Conservation (phyloP, 35 echinoderm and acorn worm genomes). For the Chiridota heheva region DNA sequence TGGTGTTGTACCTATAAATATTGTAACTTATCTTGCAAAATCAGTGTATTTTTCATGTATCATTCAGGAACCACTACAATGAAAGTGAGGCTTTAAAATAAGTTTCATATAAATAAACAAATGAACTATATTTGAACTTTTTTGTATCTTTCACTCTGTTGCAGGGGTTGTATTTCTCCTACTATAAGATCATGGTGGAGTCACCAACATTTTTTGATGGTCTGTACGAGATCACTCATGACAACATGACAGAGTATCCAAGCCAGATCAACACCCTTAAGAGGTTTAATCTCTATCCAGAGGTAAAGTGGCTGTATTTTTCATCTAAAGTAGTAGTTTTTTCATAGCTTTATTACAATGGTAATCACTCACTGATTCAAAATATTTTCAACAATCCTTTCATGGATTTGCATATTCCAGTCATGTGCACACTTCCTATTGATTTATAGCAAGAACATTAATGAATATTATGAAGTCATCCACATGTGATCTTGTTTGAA, state of each 20-base stretch:
- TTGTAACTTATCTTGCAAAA: too few species aligned
- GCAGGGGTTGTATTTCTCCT: constrained; percentile 96
- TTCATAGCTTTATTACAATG: neutral
- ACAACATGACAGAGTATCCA: constrained; percentile 87
- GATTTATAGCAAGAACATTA: neutral
- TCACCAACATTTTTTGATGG: constrained; percentile 57
- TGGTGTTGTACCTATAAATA: too few species aligned
- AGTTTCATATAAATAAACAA: too few species aligned
- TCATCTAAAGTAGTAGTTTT: neutral
- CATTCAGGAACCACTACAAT: too few species aligned
- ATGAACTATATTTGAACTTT: too few species aligned
- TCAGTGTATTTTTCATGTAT: too few species aligned
- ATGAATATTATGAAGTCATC: neutral
- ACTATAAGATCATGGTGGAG: constrained; percentile 85
- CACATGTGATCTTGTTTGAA: neutral
- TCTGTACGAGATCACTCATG: constrained; percentile 57
- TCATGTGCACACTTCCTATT: neutral
- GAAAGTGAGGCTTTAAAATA: too few species aligned
- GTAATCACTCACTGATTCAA: neutral
- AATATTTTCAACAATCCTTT: neutral
- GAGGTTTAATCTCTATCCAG: constrained; percentile 92
- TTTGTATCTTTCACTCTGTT: too few species aligned
- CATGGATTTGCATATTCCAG: neutral
- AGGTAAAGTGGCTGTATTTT: constrained; percentile 49
- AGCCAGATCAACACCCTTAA: constrained; percentile 84